A percentile compares a stretch with the other conserved stretches of the same genome.
These are phyloP conservation scores for Drosophila planitibia DNA, from an alignment of 2,888 invertebrate genomes.

Conservation along the genomic window DNA sequence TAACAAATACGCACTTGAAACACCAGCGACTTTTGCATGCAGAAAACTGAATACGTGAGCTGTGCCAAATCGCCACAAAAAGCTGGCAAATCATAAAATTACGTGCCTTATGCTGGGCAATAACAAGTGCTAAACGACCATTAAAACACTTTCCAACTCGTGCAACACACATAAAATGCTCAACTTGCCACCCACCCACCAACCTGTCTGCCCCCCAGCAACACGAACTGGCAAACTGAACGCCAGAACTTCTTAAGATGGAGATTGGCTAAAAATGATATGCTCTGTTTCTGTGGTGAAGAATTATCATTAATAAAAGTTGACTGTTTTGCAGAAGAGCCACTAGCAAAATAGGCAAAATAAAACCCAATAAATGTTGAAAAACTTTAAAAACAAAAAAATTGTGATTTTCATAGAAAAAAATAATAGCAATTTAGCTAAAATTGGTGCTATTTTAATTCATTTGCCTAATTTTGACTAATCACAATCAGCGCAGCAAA, in stretches of 20 bases:
- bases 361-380: neutral
- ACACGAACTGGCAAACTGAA: slow-evolving; percentile 11
- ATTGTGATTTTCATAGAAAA: neutral
- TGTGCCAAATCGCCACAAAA: slow-evolving; percentile 30
- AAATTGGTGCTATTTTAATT: neutral
- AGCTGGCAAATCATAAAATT: slow-evolving; percentile 44
- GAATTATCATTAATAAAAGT: slow-evolving; percentile 3
- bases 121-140: slow-evolving; percentile 58
- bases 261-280: neutral
- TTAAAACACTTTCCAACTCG: slow-evolving; percentile 36
- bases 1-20: slow-evolving; percentile 27
- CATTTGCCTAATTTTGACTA: neutral
- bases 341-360: neutral
- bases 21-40: slow-evolving; percentile 45
- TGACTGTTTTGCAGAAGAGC: neutral
- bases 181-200: slow-evolving; percentile 3
- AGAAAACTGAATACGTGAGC: slow-evolving; percentile 46
- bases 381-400: neutral
- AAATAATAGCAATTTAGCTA: neutral
- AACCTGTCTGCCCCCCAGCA: slow-evolving; percentile 2
- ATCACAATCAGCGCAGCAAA: neutral
- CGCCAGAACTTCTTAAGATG: neutral
- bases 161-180: slow-evolving; percentile 38
- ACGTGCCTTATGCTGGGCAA: slow-evolving; percentile 39
- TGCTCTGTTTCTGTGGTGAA: neutral